Base-by-base conservation (phyloP, 2,797 vertebrate genomes). In the Loriculus beryllinus region DNA sequence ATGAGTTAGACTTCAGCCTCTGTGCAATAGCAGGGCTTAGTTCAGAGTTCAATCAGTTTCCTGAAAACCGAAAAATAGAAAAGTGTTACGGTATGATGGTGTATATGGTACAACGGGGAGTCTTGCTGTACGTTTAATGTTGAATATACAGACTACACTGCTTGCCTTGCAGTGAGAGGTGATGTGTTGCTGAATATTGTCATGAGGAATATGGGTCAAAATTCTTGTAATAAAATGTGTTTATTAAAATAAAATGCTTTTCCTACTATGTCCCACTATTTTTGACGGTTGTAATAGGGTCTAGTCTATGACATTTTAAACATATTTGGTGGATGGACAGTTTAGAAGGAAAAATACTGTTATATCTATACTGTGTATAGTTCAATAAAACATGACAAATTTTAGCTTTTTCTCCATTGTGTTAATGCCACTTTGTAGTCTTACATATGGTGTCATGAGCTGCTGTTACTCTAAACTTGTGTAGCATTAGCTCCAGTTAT, bases 51-150 rank as follows among this genome's bases (percentile, higher is more conserved):
- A 49, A 0, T 12, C 1, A 3, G 25, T 35, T 78, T 54, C 29
- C 28, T 59, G 40, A 25, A 39, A 91, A 88, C 57, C 42, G 26
- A 49, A 71, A 23, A 70, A 8, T 14, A 23, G 49, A 42, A 9
- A 31, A 21, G 7, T 39, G 22, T 33, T 47, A 3, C 0, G 0
- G 21, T 60, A 14, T 9, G 0, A 51, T 17, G 12, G 6, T 14
- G 13, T 16, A 3, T 7, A 0, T 20, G 74, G 49, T 33, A 21
- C 2, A 2, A 8, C 1, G 6, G 26, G 13, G 23, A 74, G 23
- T 13, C 31, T 65, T 56, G 71, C 56, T 51, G 29, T 14, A 35
- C 43, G 17, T 33, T 12, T n/a, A 29, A 22, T 1, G 3, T 4
- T 14, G 43, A 20, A 9, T n/a, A 11, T 2, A 6, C 0, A 1